phyloP scores from a whole-genome alignment of 2,113 vertebrate genomes.

The Paramisgurnus dabryanus region DNA sequence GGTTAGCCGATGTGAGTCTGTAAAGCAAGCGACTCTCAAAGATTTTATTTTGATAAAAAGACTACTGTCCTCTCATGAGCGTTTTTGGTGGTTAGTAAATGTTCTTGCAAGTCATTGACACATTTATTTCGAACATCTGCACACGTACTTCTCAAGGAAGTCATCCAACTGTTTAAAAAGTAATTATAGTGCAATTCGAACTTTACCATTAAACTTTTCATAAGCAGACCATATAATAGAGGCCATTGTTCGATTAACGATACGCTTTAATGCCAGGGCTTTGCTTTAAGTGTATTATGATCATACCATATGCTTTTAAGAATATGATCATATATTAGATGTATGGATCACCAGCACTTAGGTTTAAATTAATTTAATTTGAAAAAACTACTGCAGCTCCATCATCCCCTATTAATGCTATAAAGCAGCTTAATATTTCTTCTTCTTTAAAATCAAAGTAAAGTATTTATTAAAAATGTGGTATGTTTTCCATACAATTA shows the following conservation, averaged over 20 bases:
- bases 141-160: background rate
- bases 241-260: background rate
- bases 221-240: background rate
- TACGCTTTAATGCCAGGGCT: background rate
- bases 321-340: no score
- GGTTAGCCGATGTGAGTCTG: constrained; percentile 54
- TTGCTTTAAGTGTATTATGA: background rate
- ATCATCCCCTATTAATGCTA: no score
- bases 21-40: constrained; percentile 51
- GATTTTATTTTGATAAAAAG: constrained; percentile 59
- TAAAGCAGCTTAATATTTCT: no score
- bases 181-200: no score
- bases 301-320: background rate
- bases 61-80: background rate
- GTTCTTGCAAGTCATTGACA: background rate
- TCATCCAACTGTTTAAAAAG: background rate
- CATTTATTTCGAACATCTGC: background rate
- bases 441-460: no score
- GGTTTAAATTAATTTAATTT: no score
- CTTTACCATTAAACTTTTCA: no score
- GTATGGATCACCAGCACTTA: no score
- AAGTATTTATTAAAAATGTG: no score
- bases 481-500: no score
- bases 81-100: background rate
- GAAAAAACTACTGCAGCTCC: no score